A percentile compares a stretch with the other conserved stretches of the same genome.
Conservation (phyloP, 1,140 invertebrate species). For the Triops longicaudatus region DNA sequence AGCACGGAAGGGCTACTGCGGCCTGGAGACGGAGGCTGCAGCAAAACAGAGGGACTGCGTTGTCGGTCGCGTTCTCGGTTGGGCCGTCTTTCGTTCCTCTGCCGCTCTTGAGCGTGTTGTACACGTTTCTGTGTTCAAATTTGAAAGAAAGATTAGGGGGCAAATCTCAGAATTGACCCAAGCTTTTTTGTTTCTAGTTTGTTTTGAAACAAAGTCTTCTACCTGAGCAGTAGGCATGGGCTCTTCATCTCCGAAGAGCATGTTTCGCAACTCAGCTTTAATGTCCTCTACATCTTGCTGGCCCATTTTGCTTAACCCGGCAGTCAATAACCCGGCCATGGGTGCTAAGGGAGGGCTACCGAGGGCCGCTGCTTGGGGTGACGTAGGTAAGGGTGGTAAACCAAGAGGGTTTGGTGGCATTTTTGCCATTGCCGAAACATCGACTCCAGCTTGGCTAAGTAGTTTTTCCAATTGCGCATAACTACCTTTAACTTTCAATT, state of each 20-base stretch:
- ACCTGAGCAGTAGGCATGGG: not conserved
- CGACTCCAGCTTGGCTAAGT: not conserved
- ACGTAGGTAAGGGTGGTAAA: not conserved
- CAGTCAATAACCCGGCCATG: not conserved
- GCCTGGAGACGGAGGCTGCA: not conserved
- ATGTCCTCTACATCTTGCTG: constrained; percentile 29
- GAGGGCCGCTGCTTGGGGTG: not conserved
- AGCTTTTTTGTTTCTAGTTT: no score
- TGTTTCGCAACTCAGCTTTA: constrained; percentile 25
- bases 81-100: not conserved
- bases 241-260: constrained; percentile 28
- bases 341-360: not conserved
- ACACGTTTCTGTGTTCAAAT: not conserved
- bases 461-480: not conserved
- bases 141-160: not conserved
- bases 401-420: not conserved
- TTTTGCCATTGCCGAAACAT: not conserved
- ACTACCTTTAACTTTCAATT: not conserved
- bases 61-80: constrained; percentile 4
- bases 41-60: not conserved
- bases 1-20: not conserved
- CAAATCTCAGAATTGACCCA: not conserved
- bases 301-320: constrained; percentile 21
- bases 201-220: not conserved
- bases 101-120: not conserved